Evolutionary conservation across 2,113 vertebrate species (phyloP), one percentile per base, ranked within the genome.

Genomic region (Nothoprocta perdicaria): DNA sequence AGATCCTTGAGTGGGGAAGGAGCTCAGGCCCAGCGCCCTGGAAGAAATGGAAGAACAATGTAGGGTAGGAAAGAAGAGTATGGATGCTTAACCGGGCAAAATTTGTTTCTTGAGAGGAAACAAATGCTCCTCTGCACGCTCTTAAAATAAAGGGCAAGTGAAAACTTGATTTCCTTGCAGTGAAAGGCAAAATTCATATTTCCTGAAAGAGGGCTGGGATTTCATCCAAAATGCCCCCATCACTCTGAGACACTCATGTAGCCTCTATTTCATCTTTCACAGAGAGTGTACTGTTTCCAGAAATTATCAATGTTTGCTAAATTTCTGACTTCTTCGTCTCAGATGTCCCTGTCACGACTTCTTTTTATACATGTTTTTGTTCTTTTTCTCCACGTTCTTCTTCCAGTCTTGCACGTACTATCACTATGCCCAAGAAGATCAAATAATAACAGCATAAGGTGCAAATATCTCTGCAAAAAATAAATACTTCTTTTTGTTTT

Each of bases 221-320:
- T 89, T 91, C 81, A 89, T 95, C 84, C 95, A 94, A 92, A 53
- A 89, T 31, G 8, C 71, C 68, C 79, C 52, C 68, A 88, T 89
- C 77, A 67, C 77, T 87, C 67, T 65, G 65, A 80, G 89, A 78
- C 79, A 86, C 15, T 91, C 57, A 78, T 21, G 29, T 45, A 94
- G 27, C 14, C 57, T 69, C 55, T 73, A 88, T 88, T 85, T 89
- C 53, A 73, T 91, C 40, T 86, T 89, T 89, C 81, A 84, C 23
- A 89, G 87, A 80, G 82, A 78, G 3, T n/a, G 83, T 78, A 85
- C 61, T 68, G 52, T 66, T 94, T 93, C 85, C 73, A 92, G 79
- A 92, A 79, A 89, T 96, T 93, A 93, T 93, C 68, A 92, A 10
- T 65, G 83, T 91, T 91, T 91, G 83, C 58, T 86, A 46, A 91